Conservation (phyloP, 1,140 invertebrate species). For the Temnothorax longispinosus region DNA sequence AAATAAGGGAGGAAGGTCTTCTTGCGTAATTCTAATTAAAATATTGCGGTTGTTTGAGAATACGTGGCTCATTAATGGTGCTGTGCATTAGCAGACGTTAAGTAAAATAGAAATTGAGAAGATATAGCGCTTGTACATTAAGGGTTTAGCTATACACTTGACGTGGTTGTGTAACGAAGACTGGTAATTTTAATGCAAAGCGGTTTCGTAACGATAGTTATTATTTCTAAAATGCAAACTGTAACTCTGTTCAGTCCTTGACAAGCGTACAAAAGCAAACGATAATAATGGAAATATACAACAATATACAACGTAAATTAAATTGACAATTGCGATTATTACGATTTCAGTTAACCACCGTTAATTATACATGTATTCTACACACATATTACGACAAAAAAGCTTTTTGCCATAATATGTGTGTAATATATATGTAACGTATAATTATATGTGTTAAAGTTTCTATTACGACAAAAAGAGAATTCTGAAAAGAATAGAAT, state of each 20-base stretch:
- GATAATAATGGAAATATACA: background rate
- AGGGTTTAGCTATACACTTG: conserved; percentile 1
- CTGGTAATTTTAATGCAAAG: conserved; percentile 17
- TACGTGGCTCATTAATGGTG: background rate
- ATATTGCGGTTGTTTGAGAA: background rate
- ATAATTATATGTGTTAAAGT: background rate
- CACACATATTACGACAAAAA: background rate
- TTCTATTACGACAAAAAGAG: background rate
- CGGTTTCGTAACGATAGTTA: conserved; percentile 8
- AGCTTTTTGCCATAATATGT: background rate
- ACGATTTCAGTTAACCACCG: background rate
- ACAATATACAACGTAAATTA: background rate
- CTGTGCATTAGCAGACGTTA: background rate
- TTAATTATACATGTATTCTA: background rate
- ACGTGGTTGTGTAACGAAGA: conserved; percentile 1
- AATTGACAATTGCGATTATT: background rate
- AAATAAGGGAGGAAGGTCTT: background rate
- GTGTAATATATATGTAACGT: background rate
- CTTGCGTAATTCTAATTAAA: conserved; percentile 10
- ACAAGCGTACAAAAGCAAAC: background rate
- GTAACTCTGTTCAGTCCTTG: background rate
- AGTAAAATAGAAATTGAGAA: conserved; percentile 23
- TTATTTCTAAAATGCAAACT: background rate
- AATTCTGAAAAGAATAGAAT: background rate
- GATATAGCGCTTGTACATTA: background rate